Evolutionary conservation across 2,888 invertebrate genomes (phyloP).

Genomic region (Notodonta dromedarius): DNA sequence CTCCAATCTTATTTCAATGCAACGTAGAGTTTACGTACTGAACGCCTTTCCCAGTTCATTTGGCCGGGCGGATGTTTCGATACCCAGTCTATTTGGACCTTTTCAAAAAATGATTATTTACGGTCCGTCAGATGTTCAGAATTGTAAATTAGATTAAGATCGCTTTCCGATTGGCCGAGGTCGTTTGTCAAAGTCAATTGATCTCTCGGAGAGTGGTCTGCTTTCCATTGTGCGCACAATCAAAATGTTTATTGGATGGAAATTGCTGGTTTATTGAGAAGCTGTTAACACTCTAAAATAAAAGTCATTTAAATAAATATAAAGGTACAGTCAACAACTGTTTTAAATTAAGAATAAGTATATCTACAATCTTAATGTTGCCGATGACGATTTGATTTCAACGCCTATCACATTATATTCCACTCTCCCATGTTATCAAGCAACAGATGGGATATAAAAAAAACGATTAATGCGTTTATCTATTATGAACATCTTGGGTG

Average conservation of each 20-base stretch:
- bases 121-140: slow-evolving; percentile 20
- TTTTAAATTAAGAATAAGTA: not conserved
- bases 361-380: not conserved
- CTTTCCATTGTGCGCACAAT: slow-evolving; percentile 19
- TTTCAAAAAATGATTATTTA: slow-evolving; percentile 24
- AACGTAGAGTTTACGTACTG: slow-evolving; percentile 45
- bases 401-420: slow-evolving; percentile 17
- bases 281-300: too few relatives aligned
- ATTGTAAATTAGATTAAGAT: slow-evolving; percentile 31
- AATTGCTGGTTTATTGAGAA: not conserved
- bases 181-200: slow-evolving; percentile 37
- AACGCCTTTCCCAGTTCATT: slow-evolving; percentile 49
- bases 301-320: too few relatives aligned
- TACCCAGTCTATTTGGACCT: slow-evolving; percentile 23
- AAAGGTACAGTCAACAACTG: too few relatives aligned
- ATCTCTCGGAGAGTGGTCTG: slow-evolving; percentile 30
- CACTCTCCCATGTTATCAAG: slow-evolving; percentile 25
- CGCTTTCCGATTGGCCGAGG: slow-evolving; percentile 20
- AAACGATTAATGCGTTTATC: slow-evolving; percentile 38
- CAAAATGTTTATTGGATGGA: slow-evolving; percentile 15
- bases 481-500: slow-evolving; percentile 64
- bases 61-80: slow-evolving; percentile 15
- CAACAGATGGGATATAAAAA: slow-evolving; percentile 31
- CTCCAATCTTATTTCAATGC: slow-evolving; percentile 62
- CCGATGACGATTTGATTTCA: slow-evolving; percentile 30